phyloP scores from a whole-genome alignment of 2,797 vertebrate genomes.

The Meda fulgida region DNA sequence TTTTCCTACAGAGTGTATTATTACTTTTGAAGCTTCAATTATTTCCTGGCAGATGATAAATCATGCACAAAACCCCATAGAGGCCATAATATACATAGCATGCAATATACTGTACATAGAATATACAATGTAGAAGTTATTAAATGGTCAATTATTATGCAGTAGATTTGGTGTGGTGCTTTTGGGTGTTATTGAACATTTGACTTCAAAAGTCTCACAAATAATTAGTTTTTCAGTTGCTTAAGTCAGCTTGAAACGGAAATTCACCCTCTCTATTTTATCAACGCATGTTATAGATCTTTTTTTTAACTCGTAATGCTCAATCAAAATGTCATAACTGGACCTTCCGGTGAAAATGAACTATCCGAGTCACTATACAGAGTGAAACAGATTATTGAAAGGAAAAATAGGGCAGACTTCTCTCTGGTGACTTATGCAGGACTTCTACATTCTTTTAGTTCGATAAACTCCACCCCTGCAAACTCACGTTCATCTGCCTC shows the following conservation, averaged over 20 bases:
- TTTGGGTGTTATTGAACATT: too few relatives aligned
- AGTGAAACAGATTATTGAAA: neutral
- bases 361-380: neutral
- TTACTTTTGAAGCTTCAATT: neutral
- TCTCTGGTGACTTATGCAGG: too few relatives aligned
- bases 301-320: too few relatives aligned
- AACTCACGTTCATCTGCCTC: neutral
- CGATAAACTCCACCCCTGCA: neutral
- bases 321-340: too few relatives aligned
- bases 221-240: too few relatives aligned
- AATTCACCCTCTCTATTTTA: neutral
- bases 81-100: neutral
- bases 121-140: neutral
- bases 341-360: neutral
- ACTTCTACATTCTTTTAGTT: too few relatives aligned
- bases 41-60: neutral
- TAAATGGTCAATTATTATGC: too few relatives aligned
- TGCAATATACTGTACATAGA: too few relatives aligned
- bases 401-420: too few relatives aligned
- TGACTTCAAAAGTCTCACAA: too few relatives aligned
- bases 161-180: too few relatives aligned
- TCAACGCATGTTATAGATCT: neutral
- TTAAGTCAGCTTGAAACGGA: too few relatives aligned
- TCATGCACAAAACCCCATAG: neutral
- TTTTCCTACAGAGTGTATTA: neutral